Evolutionary conservation across 2,113 vertebrate species (phyloP).

Genomic region (Ictidomys tridecemlineatus): DNA sequence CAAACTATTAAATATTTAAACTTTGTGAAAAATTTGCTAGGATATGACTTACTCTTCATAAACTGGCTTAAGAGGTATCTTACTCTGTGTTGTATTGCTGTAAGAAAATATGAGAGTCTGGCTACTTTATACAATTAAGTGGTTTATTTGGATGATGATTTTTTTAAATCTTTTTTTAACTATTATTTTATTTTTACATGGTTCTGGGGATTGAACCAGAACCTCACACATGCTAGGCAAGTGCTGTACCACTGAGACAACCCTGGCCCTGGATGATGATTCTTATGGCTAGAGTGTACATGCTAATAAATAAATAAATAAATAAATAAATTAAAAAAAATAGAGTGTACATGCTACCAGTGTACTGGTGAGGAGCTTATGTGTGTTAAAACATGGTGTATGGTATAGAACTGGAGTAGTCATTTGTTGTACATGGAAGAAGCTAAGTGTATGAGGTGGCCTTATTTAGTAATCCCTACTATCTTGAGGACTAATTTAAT

Average conservation of each 20-base stretch:
- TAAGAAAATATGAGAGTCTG: not conserved
- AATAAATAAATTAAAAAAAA: too few relatives aligned
- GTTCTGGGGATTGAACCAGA: too few relatives aligned
- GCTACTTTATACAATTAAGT: not conserved
- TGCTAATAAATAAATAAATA: too few relatives aligned
- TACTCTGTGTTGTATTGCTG: not conserved
- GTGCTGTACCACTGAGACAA: too few relatives aligned
- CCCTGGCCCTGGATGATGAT: not conserved
- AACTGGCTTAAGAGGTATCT: not conserved
- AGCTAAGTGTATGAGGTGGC: rapidly evolving
- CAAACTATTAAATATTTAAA: not conserved
- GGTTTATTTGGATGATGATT: not conserved
- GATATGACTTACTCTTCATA: not conserved
- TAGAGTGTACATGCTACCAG: not conserved
- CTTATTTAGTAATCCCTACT: not conserved
- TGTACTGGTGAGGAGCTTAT: not conserved
- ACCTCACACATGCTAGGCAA: too few relatives aligned
- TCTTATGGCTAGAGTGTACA: not conserved
- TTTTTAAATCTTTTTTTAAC: too few relatives aligned
- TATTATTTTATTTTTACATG: too few relatives aligned
- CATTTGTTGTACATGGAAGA: not conserved
- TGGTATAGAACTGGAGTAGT: too few relatives aligned
- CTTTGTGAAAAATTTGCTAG: not conserved
- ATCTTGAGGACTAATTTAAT: not conserved
- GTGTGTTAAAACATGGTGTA: not conserved